Percentiles rank a stretch among this genome's conserved stretches.
phyloP scores from a whole-genome alignment of 37 sponge, comb jelly and placozoan species.

The Chondrosia reniformis region DNA sequence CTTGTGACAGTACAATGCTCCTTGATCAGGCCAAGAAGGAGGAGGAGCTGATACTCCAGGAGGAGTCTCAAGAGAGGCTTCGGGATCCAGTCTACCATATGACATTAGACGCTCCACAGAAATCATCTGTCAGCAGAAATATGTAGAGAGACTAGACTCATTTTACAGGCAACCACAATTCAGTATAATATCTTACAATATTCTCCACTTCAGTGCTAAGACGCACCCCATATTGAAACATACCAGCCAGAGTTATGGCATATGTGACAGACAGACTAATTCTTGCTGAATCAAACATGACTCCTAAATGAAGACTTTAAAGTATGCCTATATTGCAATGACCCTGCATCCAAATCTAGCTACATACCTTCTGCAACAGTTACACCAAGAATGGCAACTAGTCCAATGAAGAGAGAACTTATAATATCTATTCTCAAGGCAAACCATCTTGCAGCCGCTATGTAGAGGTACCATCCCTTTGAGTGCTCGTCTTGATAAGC shows the following conservation, averaged over 20 bases:
- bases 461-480: slow-evolving; percentile 61
- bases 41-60: slow-evolving; percentile 38
- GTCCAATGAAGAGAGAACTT: slow-evolving; percentile 37
- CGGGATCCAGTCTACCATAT: slow-evolving; percentile 45
- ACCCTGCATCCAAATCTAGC: background rate
- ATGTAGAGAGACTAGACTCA: too few relatives aligned
- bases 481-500: slow-evolving; percentile 50
- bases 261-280: slow-evolving; percentile 72
- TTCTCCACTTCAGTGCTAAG: slow-evolving; percentile 81
- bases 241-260: slow-evolving; percentile 58
- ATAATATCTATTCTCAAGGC: slow-evolving; percentile 64
- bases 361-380: slow-evolving; percentile 30
- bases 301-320: too few relatives aligned
- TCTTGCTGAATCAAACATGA: slow-evolving; percentile 48
- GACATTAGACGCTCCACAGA: slow-evolving; percentile 67
- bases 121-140: too few relatives aligned
- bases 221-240: slow-evolving; percentile 74
- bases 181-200: too few relatives aligned
- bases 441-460: slow-evolving; percentile 71
- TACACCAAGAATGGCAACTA: slow-evolving; percentile 57
- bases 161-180: too few relatives aligned
- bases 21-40: slow-evolving; percentile 54
- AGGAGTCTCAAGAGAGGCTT: slow-evolving; percentile 44
- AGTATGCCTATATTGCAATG: background rate
- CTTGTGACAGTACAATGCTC: slow-evolving; percentile 31